Conservation (phyloP, 2,888 invertebrate genomes). For the Calliopum simillimum region DNA sequence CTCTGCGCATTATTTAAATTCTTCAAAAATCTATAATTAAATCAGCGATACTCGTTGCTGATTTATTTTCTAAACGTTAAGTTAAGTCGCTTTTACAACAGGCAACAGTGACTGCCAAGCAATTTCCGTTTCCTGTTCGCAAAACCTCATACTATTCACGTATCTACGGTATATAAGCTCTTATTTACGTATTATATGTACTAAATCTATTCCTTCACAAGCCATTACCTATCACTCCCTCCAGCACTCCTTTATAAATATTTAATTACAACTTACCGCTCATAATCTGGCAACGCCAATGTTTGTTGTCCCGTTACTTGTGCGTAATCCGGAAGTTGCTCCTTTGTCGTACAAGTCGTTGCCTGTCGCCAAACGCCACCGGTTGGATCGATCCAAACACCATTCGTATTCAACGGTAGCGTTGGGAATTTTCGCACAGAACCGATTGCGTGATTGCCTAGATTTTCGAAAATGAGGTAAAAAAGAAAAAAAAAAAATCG, state of each 20-base stretch:
- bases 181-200: neutral
- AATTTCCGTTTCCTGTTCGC: slow-evolving; percentile 29
- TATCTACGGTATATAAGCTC: neutral
- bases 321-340: slow-evolving; percentile 67
- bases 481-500: slow-evolving; percentile 45
- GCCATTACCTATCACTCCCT: too few relatives aligned
- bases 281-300: slow-evolving; percentile 67
- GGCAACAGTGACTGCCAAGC: slow-evolving; percentile 3
- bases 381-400: slow-evolving; percentile 68
- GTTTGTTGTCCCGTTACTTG: slow-evolving; percentile 61
- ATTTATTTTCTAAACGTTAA: neutral
- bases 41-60: too few relatives aligned
- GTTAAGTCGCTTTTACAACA: slow-evolving; percentile 1
- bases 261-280: slow-evolving; percentile 60
- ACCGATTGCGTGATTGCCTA: slow-evolving; percentile 69
- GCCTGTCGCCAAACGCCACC: slow-evolving; percentile 68
- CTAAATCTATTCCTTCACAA: neutral
- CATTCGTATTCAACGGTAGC: slow-evolving; percentile 65
- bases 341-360: slow-evolving; percentile 63
- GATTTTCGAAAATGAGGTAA: slow-evolving; percentile 49
- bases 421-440: slow-evolving; percentile 68
- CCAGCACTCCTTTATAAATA: neutral
- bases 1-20: neutral
- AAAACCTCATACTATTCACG: neutral
- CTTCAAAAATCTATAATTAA: too few relatives aligned